phyloP scores from a whole-genome alignment of 2,797 vertebrate species.

The Cynodonichthys magdalenae region DNA sequence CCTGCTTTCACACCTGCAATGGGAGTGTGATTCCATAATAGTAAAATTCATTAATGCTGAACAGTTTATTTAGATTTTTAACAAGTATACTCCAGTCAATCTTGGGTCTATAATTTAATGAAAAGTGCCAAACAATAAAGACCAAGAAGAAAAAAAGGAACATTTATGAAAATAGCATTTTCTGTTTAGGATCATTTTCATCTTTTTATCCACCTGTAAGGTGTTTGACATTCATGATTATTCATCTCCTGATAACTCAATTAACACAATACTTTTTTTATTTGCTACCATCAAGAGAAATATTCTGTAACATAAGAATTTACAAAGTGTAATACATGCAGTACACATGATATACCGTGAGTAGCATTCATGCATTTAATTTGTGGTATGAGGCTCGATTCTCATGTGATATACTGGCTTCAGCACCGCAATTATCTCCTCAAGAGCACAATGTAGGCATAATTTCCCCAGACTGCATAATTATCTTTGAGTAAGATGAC shows the following conservation, averaged over 20 bases:
- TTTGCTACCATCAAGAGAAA: conserved; percentile 66
- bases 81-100: conserved; percentile 45
- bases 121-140: conserved; percentile 22
- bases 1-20: conserved; percentile 78
- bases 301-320: conserved; percentile 47
- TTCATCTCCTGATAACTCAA: conserved; percentile 70
- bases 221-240: conserved; percentile 59
- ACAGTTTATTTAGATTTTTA: conserved; percentile 58
- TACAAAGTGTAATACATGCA: conserved; percentile 41
- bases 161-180: conserved; percentile 55
- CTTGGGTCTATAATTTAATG: conserved; percentile 20
- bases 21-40: conserved; percentile 48
- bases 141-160: conserved; percentile 7
- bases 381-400: conserved; percentile 60
- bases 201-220: conserved; percentile 49
- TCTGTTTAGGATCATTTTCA: conserved; percentile 62
- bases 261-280: conserved; percentile 68
- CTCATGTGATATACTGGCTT: conserved; percentile 62
- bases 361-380: conserved; percentile 68
- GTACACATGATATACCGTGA: conserved; percentile 56
- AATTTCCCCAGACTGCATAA: conserved; percentile 79
- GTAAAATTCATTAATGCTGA: conserved; percentile 59
- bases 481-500: conserved; percentile 69
- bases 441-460: conserved; percentile 74
- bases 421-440: conserved; percentile 76